phyloP scores from a whole-genome alignment of 2,113 vertebrate genomes.

The Mungos mungo region DNA sequence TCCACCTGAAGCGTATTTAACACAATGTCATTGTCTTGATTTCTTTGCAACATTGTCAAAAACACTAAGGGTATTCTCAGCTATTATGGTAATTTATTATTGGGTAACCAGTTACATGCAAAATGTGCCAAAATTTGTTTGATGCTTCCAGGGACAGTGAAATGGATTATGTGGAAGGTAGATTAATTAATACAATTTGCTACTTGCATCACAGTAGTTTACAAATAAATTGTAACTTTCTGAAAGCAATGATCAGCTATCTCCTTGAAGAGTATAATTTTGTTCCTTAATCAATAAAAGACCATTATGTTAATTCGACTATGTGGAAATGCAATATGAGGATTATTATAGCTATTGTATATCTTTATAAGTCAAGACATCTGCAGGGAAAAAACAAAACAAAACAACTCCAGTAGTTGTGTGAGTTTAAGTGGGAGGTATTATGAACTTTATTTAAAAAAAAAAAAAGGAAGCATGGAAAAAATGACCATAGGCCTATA shows the following conservation, averaged over 20 bases:
- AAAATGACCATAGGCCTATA: not conserved
- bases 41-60: not conserved
- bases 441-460: not conserved
- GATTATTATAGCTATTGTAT: not conserved
- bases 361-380: not conserved
- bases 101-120: conserved; percentile 69
- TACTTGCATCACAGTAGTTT: conserved; percentile 43
- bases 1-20: conserved; percentile 61
- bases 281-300: not conserved
- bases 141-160: conserved; percentile 54
- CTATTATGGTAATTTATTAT: conserved; percentile 65
- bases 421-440: not conserved
- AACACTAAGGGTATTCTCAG: conserved; percentile 54
- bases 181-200: conserved; percentile 64
- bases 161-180: conserved; percentile 60
- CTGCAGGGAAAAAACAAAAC: not conserved
- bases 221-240: not conserved
- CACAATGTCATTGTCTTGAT: not conserved
- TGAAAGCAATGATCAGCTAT: not conserved
- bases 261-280: conserved; percentile 28
- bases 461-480: not conserved
- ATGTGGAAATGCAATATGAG: not conserved
- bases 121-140: conserved; percentile 62
- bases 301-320: not conserved
- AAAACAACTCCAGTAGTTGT: not conserved